Base-by-base conservation (phyloP, 2,797 vertebrate species). In the Eidolon dupreanum region DNA sequence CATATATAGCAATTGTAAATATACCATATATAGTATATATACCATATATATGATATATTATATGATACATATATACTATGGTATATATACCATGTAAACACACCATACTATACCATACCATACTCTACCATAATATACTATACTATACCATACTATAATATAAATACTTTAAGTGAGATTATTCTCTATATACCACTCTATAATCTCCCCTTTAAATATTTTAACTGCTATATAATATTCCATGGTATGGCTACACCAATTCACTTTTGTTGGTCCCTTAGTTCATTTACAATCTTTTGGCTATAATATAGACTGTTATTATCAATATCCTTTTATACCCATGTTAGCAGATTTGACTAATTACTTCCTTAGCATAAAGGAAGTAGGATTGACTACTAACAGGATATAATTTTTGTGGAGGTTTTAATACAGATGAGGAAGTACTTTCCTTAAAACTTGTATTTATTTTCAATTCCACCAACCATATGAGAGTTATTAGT, bases 391-490 rank as follows among this genome's bases (percentile, higher is more conserved):
- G 53, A 79, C 46, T 79, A n/a, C 38, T 61, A 66, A 55, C 41
- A 94, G 41, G 24, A 63, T 65, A 59, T 82, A 26, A 26, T 63
- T 66, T 59, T 41, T 41, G 17, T 36, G 51, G 31, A 46, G 31
- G 9, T 68, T 90, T 95, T 53, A 63, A 81, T 49, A 66, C 26
- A 31, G 43, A 33, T 38, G 57, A 43, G 57, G 15, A 84, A 84
- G 63, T n/a, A 68, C 38, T 66, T 83, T 90, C n/a, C 57, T 86
- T 93, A 74, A 95, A 89, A 51, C 63, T 78, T 75, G 11, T 46
- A 43, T 43, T 46, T 88, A 78, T 92, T 75, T 96, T 68, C 71
- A 36, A 79, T 88, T 10, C 36, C 10, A 95, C 49, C 92, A 96
- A 63, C 20, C 63, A 49, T 70, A 19, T 75, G 53, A 79, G 38